Evolutionary conservation across 2,113 vertebrate genomes (phyloP).

Genomic region (Chloroceryle aenea): DNA sequence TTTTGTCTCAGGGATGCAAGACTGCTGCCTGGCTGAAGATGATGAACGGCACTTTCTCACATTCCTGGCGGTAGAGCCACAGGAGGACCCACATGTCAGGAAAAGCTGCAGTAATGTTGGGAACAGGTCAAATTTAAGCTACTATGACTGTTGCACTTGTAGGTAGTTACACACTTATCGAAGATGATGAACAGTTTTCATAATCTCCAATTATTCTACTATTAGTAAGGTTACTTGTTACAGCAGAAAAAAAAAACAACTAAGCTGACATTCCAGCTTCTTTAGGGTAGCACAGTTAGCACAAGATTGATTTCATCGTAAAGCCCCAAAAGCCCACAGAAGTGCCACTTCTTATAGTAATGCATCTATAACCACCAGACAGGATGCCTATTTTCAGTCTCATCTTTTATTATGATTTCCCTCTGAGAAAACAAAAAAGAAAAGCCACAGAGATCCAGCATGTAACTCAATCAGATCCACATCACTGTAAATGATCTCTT

Average conservation of each 20-base stretch:
- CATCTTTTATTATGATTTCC: constrained; percentile 8
- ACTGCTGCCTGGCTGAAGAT: not conserved
- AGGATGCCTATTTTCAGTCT: not conserved
- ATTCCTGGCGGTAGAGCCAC: not conserved
- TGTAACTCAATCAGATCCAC: not conserved
- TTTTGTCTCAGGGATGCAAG: not conserved
- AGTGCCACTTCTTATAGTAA: constrained; percentile 29
- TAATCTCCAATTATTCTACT: not conserved
- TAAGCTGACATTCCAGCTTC: not conserved
- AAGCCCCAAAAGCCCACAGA: constrained; percentile 1
- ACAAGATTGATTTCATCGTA: constrained; percentile 4
- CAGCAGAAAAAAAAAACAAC: not conserved
- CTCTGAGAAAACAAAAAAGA: not conserved
- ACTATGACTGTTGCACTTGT: accelerated
- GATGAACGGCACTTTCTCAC: not conserved
- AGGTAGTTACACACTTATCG: not conserved
- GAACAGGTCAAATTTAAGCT: not conserved
- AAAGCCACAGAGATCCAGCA: not conserved
- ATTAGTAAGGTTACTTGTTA: not conserved
- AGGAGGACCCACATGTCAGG: not conserved
- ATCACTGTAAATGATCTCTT: not conserved
- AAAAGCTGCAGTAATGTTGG: not conserved
- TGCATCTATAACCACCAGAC: not conserved
- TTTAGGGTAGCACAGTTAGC: not conserved
- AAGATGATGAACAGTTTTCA: not conserved